phyloP scores from a whole-genome alignment of 2,113 vertebrate species.

The Periophthalmus modestus region DNA sequence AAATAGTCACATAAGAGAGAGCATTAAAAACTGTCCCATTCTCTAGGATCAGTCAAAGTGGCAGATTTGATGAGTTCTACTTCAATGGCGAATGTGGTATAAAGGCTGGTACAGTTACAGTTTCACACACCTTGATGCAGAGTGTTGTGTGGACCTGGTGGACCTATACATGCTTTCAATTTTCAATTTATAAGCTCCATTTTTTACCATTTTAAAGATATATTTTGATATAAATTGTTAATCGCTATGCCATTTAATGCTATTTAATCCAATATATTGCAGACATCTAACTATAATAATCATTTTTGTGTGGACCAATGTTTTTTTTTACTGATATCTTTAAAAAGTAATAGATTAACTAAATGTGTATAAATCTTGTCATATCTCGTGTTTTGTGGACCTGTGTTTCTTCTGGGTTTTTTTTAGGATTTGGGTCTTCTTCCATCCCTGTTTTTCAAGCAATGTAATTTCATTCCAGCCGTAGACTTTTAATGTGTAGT shows the following conservation, averaged over 20 bases:
- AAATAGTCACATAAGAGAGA: conserved; percentile 39
- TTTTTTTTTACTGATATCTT: no score
- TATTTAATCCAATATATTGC: no score
- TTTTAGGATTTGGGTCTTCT: neutral
- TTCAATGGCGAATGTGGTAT: neutral
- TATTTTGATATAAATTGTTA: no score
- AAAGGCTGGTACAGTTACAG: neutral
- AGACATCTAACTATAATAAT: neutral
- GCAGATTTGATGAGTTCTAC: neutral
- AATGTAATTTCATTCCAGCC: neutral
- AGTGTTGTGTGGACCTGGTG: neutral
- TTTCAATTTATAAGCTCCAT: neutral
- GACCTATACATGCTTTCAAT: neutral
- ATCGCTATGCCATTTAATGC: no score
- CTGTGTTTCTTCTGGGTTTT: neutral
- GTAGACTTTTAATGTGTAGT: neutral
- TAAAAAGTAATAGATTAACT: no score
- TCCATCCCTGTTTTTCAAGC: neutral
- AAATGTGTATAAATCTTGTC: neutral
- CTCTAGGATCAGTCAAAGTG: conserved; percentile 47
- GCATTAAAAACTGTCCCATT: conserved; percentile 32
- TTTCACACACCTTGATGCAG: neutral
- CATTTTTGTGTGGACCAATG: neutral
- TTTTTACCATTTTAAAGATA: no score
- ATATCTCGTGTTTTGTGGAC: neutral